phyloP scores from a whole-genome alignment of 2,888 invertebrate species.

The Eupithecia dodoneata region DNA sequence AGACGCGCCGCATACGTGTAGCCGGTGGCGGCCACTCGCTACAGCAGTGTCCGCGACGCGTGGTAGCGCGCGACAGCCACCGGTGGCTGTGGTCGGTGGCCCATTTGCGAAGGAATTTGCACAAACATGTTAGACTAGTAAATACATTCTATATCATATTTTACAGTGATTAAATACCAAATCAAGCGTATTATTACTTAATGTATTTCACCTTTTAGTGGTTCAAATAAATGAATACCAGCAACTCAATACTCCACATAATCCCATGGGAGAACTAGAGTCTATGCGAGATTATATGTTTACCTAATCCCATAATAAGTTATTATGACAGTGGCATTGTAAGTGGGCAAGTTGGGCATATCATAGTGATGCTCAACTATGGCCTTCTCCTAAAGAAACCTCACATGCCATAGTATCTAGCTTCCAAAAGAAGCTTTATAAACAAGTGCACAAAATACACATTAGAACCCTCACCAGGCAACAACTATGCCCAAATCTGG shows the following conservation, averaged over 20 bases:
- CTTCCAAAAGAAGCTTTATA: slow-evolving; percentile 1
- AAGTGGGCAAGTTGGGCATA: not conserved
- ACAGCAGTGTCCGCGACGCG: too few relatives aligned
- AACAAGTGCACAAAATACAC: not conserved
- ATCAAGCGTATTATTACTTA: too few relatives aligned
- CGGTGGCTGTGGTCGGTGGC: too few relatives aligned
- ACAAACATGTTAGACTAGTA: too few relatives aligned
- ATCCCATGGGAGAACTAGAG: not conserved
- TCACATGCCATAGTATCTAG: not conserved
- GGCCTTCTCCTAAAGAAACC: not conserved
- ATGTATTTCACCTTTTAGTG: not conserved
- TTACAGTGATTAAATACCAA: too few relatives aligned
- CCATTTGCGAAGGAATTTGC: too few relatives aligned
- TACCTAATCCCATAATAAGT: not conserved
- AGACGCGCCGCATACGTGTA: too few relatives aligned
- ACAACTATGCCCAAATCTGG: slow-evolving; percentile 60
- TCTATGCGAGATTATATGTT: not conserved
- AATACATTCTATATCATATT: too few relatives aligned
- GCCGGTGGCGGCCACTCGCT: too few relatives aligned
- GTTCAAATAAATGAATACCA: not conserved
- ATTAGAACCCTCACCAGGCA: slow-evolving; percentile 1
- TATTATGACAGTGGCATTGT: not conserved
- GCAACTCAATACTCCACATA: not conserved
- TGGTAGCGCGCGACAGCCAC: too few relatives aligned
- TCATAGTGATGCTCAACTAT: not conserved